phyloP scores from a whole-genome alignment of 2,888 invertebrate species.

The Homarus gammarus region DNA sequence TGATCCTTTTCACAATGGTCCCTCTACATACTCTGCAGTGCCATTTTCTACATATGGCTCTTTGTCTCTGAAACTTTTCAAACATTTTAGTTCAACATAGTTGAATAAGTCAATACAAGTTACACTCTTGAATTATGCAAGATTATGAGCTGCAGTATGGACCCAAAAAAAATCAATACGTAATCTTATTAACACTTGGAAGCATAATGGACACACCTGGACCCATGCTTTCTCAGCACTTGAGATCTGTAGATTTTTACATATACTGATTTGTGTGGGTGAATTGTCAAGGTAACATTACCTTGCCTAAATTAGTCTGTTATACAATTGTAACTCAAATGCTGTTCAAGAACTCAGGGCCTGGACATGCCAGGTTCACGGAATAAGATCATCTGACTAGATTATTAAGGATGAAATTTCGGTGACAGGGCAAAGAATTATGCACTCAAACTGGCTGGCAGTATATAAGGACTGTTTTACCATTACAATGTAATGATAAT shows the following conservation, averaged over 20 bases:
- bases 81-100: neutral
- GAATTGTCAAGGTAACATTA: neutral
- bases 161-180: conserved; percentile 19
- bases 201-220: conserved; percentile 35
- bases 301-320: neutral
- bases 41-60: conserved; percentile 24
- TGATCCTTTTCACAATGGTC: conserved; percentile 31
- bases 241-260: neutral
- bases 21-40: conserved; percentile 17
- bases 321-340: neutral
- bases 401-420: conserved; percentile 59
- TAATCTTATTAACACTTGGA: conserved; percentile 55
- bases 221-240: neutral
- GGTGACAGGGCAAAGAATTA: conserved; percentile 54
- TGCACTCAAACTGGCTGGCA: conserved; percentile 31
- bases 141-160: conserved; percentile 41
- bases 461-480: neutral
- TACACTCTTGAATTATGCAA: neutral
- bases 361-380: conserved; percentile 31
- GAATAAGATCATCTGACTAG: conserved; percentile 66
- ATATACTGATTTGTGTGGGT: neutral
- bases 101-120: neutral
- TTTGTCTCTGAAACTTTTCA: neutral
- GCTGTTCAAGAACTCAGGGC: conserved; percentile 27
- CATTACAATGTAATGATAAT: neutral